phyloP scores from a whole-genome alignment of 2,888 invertebrate species.

The Agrochola litura region DNA sequence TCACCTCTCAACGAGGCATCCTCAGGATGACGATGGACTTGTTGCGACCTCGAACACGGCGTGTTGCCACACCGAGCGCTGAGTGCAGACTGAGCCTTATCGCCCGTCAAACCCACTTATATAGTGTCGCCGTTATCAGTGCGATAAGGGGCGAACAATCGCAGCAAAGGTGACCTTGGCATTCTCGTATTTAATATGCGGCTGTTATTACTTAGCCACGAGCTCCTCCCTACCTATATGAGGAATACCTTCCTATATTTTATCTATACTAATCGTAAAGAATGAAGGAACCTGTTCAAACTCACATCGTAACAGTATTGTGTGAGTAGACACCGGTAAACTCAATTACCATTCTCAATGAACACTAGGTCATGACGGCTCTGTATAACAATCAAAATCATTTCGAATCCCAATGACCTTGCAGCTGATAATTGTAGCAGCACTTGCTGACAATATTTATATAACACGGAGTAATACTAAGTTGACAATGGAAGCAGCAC shows the following conservation, averaged over 20 bases:
- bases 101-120: too few relatives aligned
- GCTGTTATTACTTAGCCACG: too few relatives aligned
- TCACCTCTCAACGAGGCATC: too few relatives aligned
- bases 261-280: too few relatives aligned
- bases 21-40: too few relatives aligned
- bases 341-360: conserved; percentile 22
- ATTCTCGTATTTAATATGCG: too few relatives aligned
- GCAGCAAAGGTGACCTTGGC: too few relatives aligned
- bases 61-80: too few relatives aligned
- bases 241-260: background rate
- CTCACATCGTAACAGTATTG: background rate
- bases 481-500: conserved; percentile 32
- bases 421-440: conserved; percentile 33
- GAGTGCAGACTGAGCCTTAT: too few relatives aligned
- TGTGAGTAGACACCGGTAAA: background rate
- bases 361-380: conserved; percentile 26
- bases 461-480: conserved; percentile 31
- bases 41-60: too few relatives aligned
- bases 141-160: too few relatives aligned
- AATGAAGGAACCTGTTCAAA: background rate
- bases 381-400: conserved; percentile 29
- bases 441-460: conserved; percentile 33
- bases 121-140: too few relatives aligned
- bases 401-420: conserved; percentile 26
- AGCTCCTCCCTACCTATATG: background rate